A percentile compares a stretch with the other conserved stretches of the same genome.
phyloP scores from a whole-genome alignment of 2,888 invertebrate species.

The Drosophila testacea region DNA sequence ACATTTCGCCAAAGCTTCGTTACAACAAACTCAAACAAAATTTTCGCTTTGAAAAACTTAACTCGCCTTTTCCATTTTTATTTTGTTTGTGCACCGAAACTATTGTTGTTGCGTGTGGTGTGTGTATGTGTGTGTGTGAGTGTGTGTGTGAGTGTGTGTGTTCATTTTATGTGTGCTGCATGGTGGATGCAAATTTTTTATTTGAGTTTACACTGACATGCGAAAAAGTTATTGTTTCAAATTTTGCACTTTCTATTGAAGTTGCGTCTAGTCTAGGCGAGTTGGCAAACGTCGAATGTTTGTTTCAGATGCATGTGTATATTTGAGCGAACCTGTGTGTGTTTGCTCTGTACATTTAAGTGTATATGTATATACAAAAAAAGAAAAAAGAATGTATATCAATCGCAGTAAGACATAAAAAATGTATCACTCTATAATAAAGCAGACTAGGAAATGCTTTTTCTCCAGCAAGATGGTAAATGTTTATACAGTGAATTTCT shows the following conservation, averaged over 20 bases:
- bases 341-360: neutral
- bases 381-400: constrained; percentile 27
- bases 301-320: neutral
- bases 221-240: constrained; percentile 78
- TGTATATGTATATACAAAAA: too few species aligned
- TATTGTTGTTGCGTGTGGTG: constrained; percentile 17
- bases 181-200: constrained; percentile 68
- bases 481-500: too few species aligned
- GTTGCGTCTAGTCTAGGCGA: constrained; percentile 40
- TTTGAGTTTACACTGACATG: constrained; percentile 74
- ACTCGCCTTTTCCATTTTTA: constrained; percentile 22
- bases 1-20: constrained; percentile 41
- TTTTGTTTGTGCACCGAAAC: constrained; percentile 16
- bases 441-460: constrained; percentile 1
- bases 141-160: constrained; percentile 18
- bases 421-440: neutral
- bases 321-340: neutral
- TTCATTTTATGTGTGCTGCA: constrained; percentile 24
- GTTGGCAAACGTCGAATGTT: constrained; percentile 32
- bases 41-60: constrained; percentile 69
- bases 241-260: constrained; percentile 70
- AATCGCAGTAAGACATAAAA: constrained; percentile 33
- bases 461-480: too few species aligned
- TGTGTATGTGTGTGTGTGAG: neutral
- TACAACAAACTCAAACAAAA: constrained; percentile 73